Percentiles rank a stretch among this genome's conserved stretches.
These are phyloP conservation scores for Cavia aperea DNA, from an alignment of 2,113 vertebrate genomes.

Conservation along the genomic window DNA sequence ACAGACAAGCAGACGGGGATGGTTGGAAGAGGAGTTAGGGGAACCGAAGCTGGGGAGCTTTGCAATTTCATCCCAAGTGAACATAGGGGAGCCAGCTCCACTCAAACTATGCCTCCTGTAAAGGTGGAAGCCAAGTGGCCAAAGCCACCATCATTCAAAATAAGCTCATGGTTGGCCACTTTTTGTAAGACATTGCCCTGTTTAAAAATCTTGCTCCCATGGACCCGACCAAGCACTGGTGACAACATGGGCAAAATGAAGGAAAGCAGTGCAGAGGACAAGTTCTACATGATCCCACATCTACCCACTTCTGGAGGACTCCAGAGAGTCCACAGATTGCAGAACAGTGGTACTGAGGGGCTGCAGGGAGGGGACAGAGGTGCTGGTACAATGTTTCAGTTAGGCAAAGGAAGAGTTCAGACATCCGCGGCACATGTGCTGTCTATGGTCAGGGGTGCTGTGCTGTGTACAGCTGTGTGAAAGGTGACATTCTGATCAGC, in stretches of 20 bases:
- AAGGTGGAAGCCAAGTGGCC: neutral
- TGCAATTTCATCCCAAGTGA: neutral
- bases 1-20: neutral
- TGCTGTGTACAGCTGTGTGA: neutral
- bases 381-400: neutral
- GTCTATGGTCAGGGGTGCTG: neutral
- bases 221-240: neutral
- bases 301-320: neutral
- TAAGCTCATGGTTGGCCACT: too few species aligned
- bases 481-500: neutral
- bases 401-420: neutral
- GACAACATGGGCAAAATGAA: neutral
- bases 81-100: rapidly evolving
- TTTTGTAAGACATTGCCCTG: neutral
- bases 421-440: neutral
- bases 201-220: neutral
- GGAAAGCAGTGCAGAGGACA: neutral
- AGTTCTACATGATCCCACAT: neutral
- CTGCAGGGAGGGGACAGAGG: neutral
- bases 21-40: too few species aligned
- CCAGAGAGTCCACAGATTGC: neutral
- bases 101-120: neutral
- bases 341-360: too few species aligned
- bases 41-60: neutral
- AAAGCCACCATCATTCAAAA: neutral